A percentile compares a stretch with the other conserved stretches of the same genome.
Conservation (phyloP, 2,888 invertebrate genomes). For the Erebia ligea region DNA sequence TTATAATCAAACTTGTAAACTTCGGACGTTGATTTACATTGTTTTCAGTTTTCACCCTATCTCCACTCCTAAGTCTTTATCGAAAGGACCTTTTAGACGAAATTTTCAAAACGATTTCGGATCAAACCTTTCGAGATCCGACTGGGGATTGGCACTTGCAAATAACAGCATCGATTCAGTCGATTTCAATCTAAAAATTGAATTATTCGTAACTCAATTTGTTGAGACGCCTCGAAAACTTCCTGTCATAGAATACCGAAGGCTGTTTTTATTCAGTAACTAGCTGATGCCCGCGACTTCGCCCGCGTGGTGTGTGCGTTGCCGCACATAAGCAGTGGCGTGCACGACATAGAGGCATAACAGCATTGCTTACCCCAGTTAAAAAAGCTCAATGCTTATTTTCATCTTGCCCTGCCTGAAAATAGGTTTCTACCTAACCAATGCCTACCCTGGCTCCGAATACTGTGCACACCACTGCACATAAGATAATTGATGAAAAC, state of each 20-base stretch:
- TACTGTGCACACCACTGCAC: too few relatives aligned
- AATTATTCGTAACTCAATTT: slow-evolving; percentile 23
- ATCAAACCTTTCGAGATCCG: slow-evolving; percentile 3
- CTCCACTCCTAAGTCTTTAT: slow-evolving; percentile 10
- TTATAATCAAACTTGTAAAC: slow-evolving; percentile 21
- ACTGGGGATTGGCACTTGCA: slow-evolving; percentile 31
- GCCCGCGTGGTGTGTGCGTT: too few relatives aligned
- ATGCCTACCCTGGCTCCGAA: too few relatives aligned
- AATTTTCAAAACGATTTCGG: slow-evolving; percentile 15
- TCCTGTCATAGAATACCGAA: not conserved
- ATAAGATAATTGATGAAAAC: too few relatives aligned
- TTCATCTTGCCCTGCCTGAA: too few relatives aligned
- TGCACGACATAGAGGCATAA: too few relatives aligned
- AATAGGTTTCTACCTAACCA: too few relatives aligned
- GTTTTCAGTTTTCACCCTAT: slow-evolving; percentile 36
- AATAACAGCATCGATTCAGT: slow-evolving; percentile 17
- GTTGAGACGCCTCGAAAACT: not conserved
- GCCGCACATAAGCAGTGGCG: too few relatives aligned
- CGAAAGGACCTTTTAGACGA: slow-evolving; percentile 20
- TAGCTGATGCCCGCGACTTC: too few relatives aligned
- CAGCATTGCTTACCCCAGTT: too few relatives aligned
- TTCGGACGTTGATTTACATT: slow-evolving; percentile 40
- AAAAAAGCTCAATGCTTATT: too few relatives aligned
- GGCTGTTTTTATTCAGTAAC: too few relatives aligned
- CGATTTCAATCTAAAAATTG: slow-evolving; percentile 21